Base-by-base conservation (phyloP, 2,888 invertebrate species). In the Cantharis flavilabris region DNA sequence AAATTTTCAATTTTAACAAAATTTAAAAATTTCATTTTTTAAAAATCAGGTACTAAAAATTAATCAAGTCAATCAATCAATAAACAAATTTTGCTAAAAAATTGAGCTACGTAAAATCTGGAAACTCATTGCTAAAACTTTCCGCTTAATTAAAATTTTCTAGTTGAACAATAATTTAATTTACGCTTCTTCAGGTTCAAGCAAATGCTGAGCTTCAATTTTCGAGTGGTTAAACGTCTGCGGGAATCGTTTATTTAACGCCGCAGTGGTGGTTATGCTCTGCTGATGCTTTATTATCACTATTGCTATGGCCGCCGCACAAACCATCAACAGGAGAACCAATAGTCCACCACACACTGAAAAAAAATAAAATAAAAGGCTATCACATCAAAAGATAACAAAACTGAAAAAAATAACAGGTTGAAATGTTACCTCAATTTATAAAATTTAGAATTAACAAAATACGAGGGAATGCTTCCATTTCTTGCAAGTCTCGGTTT, bases 151-250 rank as follows among this genome's bases (percentile, higher is more conserved):
- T 16, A 9, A 72, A 72, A 72, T 23, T 63, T 7, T 33, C 18
- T 20, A 64, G 23, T 26, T 23, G 9, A 18, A 67, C 18, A n/a
- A 49, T 49, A 23, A 23, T 20, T 10, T 49, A n/a, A 49, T 73
- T 79, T 73, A 79, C 76, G 87, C 86, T 30, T 88, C 88, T 78
- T 88, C 88, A 2, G 86, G 83, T 79, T 88, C 88, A 70, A 88
- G 80, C 72, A 88, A 83, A 81, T 88, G 88, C 83, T 88, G 88
- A 70, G 87, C 88, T 82, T 88, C 88, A 73, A 88, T 84, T 76
- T 83, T 84, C 72, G 84, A 84, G 71, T 86, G 86, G 72, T 80
- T 83, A 81, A 87, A 88, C 7, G 86, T 87, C 84, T 88, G 87
- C 16, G 87, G 87, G 80, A 88, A 88, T 70, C 88, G 82, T 82